A percentile compares a stretch with the other conserved stretches of the same genome.
phyloP scores from a whole-genome alignment of 64 coral and sea anemone genomes.

The Actinia tenebrosa region DNA sequence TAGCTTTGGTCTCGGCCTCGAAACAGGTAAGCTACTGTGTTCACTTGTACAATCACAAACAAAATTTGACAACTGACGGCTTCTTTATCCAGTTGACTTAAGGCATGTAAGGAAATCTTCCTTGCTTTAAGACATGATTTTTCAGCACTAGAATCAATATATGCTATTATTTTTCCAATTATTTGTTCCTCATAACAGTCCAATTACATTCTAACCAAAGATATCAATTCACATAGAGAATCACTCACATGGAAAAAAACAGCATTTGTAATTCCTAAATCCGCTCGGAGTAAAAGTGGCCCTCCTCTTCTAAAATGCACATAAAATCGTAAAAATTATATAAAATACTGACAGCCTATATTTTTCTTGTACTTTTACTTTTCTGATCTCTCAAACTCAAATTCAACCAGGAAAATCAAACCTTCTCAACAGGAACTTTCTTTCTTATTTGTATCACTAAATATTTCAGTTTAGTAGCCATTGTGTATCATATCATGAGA shows the following conservation, averaged over 20 bases:
- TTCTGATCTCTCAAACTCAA: too few species aligned
- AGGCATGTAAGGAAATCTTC: neutral
- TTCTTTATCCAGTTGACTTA: neutral
- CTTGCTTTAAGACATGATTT: neutral
- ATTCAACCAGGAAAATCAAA: too few species aligned
- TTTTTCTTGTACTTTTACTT: too few species aligned
- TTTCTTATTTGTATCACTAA: too few species aligned
- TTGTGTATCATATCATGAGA: too few species aligned
- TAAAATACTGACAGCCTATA: too few species aligned
- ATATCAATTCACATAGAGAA: neutral
- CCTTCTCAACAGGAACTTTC: too few species aligned
- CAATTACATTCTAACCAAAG: neutral
- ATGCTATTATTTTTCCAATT: neutral
- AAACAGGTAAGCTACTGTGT: constrained; percentile 2
- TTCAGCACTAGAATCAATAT: neutral
- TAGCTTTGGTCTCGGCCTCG: neutral
- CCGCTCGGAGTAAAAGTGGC: too few species aligned
- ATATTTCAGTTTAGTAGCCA: too few species aligned
- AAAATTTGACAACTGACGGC: neutral
- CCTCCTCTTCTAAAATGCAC: too few species aligned
- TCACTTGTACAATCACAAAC: neutral
- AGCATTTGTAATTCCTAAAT: neutral
- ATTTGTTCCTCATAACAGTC: neutral
- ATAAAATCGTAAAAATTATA: too few species aligned
- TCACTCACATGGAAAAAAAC: neutral